Percentiles rank a stretch among this genome's conserved stretches.
These are phyloP conservation scores for Periphyllus acericola DNA, from an alignment of 2,888 invertebrate species.

Conservation along the genomic window DNA sequence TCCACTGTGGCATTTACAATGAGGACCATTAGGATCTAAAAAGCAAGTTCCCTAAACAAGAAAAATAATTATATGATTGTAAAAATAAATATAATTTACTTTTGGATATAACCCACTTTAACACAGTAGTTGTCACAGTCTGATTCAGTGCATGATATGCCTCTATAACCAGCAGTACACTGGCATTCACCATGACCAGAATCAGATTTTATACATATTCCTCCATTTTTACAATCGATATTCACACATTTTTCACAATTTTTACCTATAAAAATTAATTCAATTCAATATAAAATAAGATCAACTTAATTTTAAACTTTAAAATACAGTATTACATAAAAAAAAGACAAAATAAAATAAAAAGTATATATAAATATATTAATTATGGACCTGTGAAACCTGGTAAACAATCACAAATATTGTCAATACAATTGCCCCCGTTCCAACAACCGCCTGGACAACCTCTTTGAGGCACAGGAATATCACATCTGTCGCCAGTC, in stretches of 20 bases:
- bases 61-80: conserved; percentile 1
- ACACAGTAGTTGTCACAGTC: conserved; percentile 68
- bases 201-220: conserved; percentile 69
- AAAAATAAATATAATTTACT: conserved; percentile 21
- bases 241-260: conserved; percentile 73
- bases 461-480: conserved; percentile 71
- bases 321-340: conserved; percentile 1
- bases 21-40: conserved; percentile 66
- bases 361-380: conserved; percentile 28
- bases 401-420: conserved; percentile 70
- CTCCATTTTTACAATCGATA: conserved; percentile 73
- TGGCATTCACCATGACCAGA: conserved; percentile 68
- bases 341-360: conserved; percentile 18
- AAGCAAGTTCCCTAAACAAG: conserved; percentile 68
- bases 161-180: conserved; percentile 72
- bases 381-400: conserved; percentile 69
- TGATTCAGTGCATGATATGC: conserved; percentile 69
- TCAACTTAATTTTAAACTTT: neutral
- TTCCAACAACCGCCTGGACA: conserved; percentile 71
- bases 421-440: conserved; percentile 70
- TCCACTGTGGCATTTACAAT: conserved; percentile 70
- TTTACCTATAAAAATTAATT: conserved; percentile 66
- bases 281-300: neutral
- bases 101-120: conserved; percentile 65
- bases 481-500: conserved; percentile 76